Conservation (phyloP, 1,140 invertebrate species). For the Drosophila bocki region DNA sequence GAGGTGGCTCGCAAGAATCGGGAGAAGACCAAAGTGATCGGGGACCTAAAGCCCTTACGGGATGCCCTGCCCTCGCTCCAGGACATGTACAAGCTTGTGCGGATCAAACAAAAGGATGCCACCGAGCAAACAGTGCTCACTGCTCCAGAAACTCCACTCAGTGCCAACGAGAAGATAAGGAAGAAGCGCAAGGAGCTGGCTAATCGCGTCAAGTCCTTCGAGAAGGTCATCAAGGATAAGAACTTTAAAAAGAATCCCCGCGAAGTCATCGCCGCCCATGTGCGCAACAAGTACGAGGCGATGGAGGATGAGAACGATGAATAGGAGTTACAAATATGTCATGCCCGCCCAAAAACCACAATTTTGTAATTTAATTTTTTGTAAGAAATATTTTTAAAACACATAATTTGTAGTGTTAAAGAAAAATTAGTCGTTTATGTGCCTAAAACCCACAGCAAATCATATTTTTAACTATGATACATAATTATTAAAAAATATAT, state of each 20-base stretch:
- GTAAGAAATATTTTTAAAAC: background rate
- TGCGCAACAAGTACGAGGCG: conserved; percentile 63
- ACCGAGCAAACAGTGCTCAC: conserved; percentile 24
- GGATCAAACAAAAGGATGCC: conserved; percentile 30
- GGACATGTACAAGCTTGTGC: conserved; percentile 71
- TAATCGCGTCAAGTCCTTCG: conserved; percentile 56
- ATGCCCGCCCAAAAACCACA: background rate
- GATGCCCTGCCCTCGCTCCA: conserved; percentile 81
- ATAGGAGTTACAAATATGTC: background rate
- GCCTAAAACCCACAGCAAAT: background rate
- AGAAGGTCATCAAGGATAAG: conserved; percentile 74
- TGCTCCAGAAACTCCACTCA: conserved; percentile 45
- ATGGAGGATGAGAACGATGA: conserved; percentile 58
- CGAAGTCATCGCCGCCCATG: conserved; percentile 55
- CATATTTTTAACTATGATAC: background rate
- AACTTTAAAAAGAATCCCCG: conserved; percentile 75
- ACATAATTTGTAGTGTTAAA: background rate
- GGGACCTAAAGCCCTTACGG: conserved; percentile 73
- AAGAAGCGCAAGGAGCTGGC: conserved; percentile 66
- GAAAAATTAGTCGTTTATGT: background rate
- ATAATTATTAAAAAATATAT: background rate
- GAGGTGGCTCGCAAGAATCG: conserved; percentile 67
- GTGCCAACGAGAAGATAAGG: conserved; percentile 69
- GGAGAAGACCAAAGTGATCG: conserved; percentile 72
- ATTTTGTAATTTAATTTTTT: background rate